These are phyloP conservation scores for Drosophila meridionalis DNA, from an alignment of 2,888 invertebrate genomes.

Conservation along the genomic window DNA sequence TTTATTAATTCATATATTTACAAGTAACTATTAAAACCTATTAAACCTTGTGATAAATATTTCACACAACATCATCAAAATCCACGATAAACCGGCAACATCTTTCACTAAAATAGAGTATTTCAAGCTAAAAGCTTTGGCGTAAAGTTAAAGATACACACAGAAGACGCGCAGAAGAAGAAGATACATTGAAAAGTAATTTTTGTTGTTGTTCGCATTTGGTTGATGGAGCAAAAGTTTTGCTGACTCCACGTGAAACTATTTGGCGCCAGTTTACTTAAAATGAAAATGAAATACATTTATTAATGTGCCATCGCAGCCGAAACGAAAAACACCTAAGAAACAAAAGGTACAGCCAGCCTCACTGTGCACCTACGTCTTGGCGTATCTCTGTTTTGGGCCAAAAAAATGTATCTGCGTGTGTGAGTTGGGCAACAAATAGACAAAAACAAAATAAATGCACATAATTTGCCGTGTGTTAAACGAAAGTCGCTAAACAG, in stretches of 20 bases:
- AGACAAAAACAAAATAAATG: constrained; percentile 49
- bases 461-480: constrained; percentile 66
- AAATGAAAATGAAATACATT: constrained; percentile 65
- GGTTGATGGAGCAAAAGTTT: constrained; percentile 58
- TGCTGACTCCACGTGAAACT: constrained; percentile 58
- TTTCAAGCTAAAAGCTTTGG: constrained; percentile 29
- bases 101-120: constrained; percentile 8
- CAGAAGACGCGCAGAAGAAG: neutral
- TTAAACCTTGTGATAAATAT: neutral
- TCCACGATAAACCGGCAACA: neutral
- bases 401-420: constrained; percentile 27
- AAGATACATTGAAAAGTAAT: constrained; percentile 55
- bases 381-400: constrained; percentile 10
- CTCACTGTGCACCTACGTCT: constrained; percentile 11
- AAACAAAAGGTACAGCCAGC: constrained; percentile 13
- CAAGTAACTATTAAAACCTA: too few species aligned
- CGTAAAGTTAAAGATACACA: constrained; percentile 35
- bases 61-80: neutral
- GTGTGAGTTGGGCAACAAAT: constrained; percentile 3
- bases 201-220: constrained; percentile 33
- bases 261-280: constrained; percentile 60
- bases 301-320: constrained; percentile 54
- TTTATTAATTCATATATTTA: too few species aligned
- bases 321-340: constrained; percentile 5
- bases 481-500: constrained; percentile 38